These are phyloP conservation scores for Lypha dubia DNA, from an alignment of 2,888 invertebrate species.

Conservation along the genomic window DNA sequence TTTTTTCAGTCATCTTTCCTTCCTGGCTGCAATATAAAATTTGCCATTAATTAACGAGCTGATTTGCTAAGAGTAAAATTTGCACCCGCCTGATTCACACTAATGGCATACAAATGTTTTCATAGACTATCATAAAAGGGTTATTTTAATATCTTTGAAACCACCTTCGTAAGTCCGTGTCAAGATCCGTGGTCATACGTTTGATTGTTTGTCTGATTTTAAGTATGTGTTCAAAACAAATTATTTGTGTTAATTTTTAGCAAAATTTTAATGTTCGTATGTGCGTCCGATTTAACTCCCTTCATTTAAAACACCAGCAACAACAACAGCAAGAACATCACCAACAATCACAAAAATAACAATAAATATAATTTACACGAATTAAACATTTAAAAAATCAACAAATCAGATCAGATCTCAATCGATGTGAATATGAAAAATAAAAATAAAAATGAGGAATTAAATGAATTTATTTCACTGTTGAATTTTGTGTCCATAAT, in stretches of 20 bases:
- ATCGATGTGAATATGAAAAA: constrained; percentile 47
- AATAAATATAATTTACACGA: constrained; percentile 69
- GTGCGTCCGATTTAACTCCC: constrained; percentile 28
- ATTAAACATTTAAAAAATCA: constrained; percentile 69
- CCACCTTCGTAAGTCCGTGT: not conserved
- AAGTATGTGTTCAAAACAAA: constrained; percentile 36
- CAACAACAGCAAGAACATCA: constrained; percentile 20
- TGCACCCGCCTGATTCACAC: no score
- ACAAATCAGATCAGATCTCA: constrained; percentile 69
- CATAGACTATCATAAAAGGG: not conserved
- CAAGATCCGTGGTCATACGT: not conserved
- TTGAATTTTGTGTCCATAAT: constrained; percentile 63
- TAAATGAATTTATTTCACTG: constrained; percentile 71
- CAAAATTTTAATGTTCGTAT: constrained; percentile 36
- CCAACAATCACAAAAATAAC: constrained; percentile 32
- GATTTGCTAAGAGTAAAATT: no score
- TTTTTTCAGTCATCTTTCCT: no score
- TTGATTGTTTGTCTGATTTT: not conserved
- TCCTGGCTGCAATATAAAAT: no score
- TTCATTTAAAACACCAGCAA: constrained; percentile 29
- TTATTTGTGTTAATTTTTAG: constrained; percentile 67
- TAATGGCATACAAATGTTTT: no score
- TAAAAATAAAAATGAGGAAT: constrained; percentile 28
- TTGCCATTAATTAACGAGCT: no score
- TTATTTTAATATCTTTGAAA: not conserved